Evolutionary conservation across 2,113 vertebrate genomes (phyloP).

Genomic region (Leuciscus idus): DNA sequence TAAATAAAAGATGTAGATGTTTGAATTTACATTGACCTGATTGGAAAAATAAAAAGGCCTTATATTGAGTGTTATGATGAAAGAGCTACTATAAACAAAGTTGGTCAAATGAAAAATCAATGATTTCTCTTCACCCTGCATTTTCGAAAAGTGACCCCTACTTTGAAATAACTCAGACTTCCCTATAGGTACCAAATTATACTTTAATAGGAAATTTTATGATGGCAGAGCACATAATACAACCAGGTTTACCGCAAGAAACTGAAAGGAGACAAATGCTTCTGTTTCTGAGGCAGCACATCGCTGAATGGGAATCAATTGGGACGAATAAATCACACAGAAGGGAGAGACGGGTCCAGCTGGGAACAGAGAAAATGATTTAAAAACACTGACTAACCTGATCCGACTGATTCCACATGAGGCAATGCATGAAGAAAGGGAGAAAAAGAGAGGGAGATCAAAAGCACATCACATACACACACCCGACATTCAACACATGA

Average conservation of each 20-base stretch:
- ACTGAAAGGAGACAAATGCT: background rate
- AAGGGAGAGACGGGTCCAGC: background rate
- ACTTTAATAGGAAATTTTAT: background rate
- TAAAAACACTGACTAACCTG: constrained; percentile 41
- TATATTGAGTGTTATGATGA: background rate
- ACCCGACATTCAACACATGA: constrained; percentile 20
- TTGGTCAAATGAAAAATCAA: background rate
- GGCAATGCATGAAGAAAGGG: background rate
- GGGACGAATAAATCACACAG: constrained; percentile 10
- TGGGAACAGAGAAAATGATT: constrained; percentile 11
- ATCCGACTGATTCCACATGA: constrained; percentile 34
- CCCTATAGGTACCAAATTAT: background rate
- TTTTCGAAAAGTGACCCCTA: background rate
- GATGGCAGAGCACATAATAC: background rate
- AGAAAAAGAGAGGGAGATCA: background rate
- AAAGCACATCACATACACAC: constrained; percentile 25
- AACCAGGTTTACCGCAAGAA: background rate
- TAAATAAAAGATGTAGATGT: background rate
- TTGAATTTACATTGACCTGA: background rate
- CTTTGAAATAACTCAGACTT: background rate
- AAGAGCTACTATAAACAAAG: background rate
- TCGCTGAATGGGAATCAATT: constrained; percentile 12
- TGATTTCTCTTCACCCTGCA: background rate
- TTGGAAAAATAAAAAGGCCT: background rate
- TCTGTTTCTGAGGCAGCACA: background rate